phyloP scores from a whole-genome alignment of 2,113 vertebrate species.

The Heptranchias perlo region DNA sequence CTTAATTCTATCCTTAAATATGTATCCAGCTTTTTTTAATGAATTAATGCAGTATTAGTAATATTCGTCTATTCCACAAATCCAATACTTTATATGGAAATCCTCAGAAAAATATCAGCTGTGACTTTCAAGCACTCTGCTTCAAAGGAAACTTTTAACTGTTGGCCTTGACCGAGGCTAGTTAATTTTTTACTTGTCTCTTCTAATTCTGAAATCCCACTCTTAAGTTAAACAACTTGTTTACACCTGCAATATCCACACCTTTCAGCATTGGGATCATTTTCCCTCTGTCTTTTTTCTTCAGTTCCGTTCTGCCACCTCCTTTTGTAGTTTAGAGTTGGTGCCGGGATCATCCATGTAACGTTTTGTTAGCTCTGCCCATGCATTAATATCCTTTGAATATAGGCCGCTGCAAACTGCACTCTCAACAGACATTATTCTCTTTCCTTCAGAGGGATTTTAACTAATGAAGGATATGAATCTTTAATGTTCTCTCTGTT shows the following conservation, averaged over 20 bases:
- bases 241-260: background rate
- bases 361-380: too few species aligned
- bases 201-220: background rate
- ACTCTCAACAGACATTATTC: too few species aligned
- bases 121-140: background rate
- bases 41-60: background rate
- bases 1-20: background rate
- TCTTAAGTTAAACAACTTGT: too few species aligned
- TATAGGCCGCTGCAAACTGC: too few species aligned
- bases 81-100: background rate
- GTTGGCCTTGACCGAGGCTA: background rate
- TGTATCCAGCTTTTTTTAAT: background rate
- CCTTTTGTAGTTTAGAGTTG: too few species aligned
- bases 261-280: background rate
- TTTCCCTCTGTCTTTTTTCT: too few species aligned
- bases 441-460: too few species aligned
- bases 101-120: background rate
- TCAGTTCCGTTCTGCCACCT: too few species aligned
- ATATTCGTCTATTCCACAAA: background rate
- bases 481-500: too few species aligned
- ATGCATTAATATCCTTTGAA: too few species aligned
- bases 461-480: too few species aligned
- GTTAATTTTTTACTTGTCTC: background rate
- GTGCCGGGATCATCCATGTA: too few species aligned
- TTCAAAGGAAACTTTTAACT: background rate